Conservation (phyloP, 2,797 vertebrate species). For the Atherinosoma microstoma region DNA sequence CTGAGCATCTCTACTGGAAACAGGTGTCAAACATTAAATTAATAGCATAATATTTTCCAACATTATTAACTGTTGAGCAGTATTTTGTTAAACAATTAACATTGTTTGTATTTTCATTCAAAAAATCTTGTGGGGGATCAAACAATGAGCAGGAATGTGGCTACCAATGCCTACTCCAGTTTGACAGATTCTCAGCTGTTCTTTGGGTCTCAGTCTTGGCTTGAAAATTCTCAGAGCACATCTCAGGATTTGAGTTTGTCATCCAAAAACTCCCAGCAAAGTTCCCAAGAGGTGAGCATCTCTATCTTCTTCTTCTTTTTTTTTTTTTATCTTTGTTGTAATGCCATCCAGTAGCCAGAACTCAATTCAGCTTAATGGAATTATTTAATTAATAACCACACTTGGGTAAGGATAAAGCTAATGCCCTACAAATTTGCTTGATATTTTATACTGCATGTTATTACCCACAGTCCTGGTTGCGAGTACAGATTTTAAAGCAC, state of each 20-base stretch:
- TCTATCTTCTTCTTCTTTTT: neutral
- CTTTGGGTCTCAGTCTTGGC: constrained; percentile 91
- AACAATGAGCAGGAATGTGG: constrained; percentile 48
- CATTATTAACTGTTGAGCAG: neutral
- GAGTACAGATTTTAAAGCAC: too few species aligned
- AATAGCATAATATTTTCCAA: neutral
- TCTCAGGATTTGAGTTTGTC: constrained; percentile 85
- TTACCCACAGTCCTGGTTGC: too few species aligned
- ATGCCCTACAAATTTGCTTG: too few species aligned
- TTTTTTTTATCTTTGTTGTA: neutral
- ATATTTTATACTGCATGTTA: too few species aligned
- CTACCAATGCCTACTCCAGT: constrained; percentile 75
- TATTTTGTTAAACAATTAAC: neutral
- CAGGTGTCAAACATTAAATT: constrained; percentile 60
- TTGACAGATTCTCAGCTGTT: constrained; percentile 91
- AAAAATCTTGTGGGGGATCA: constrained; percentile 35
- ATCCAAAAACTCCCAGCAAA: constrained; percentile 83
- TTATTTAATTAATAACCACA: too few species aligned
- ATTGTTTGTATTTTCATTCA: constrained; percentile 8
- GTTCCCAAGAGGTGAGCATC: constrained; percentile 88
- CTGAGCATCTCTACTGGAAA: constrained; percentile 72
- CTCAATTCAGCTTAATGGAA: too few species aligned
- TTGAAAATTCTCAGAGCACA: constrained; percentile 83
- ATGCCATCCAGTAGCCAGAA: too few species aligned
- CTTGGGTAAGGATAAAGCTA: too few species aligned